phyloP scores from a whole-genome alignment of 23 tunicate genomes.

The Halocynthia aurantium region DNA sequence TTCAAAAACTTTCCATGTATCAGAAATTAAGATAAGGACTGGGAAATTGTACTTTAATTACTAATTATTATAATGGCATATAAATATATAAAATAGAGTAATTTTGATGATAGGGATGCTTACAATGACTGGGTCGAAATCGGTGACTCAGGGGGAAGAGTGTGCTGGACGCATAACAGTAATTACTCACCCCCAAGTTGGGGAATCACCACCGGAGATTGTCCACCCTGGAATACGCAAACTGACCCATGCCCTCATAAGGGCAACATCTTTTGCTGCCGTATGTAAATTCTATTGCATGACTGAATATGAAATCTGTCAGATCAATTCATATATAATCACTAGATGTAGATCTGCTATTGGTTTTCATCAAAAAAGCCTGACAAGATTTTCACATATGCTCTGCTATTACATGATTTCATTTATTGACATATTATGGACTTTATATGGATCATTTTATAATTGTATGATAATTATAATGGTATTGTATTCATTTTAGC shows the following conservation, averaged over 20 bases:
- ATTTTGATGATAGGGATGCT: constrained; percentile 26
- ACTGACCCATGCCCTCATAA: constrained; percentile 45
- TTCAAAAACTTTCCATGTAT: too few relatives aligned
- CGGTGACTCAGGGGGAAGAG: constrained; percentile 36
- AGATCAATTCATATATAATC: neutral
- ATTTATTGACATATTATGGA: too few relatives aligned
- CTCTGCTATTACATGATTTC: too few relatives aligned
- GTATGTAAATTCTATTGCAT: constrained; percentile 20
- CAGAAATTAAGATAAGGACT: neutral
- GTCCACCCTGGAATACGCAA: constrained; percentile 34
- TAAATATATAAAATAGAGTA: neutral
- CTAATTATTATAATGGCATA: neutral
- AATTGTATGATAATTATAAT: neutral
- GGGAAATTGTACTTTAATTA: neutral
- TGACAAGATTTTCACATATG: neutral
- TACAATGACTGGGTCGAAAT: constrained; percentile 64
- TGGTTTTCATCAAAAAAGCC: neutral
- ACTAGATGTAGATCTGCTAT: neutral
- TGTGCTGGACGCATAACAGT: constrained; percentile 52
- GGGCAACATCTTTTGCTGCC: constrained; percentile 61
- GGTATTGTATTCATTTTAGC: constrained; percentile 12
- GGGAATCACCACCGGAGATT: constrained; percentile 37
- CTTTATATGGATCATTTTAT: neutral
- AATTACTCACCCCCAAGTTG: constrained; percentile 44
- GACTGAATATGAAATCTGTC: too few relatives aligned